Percentiles rank a stretch among this genome's conserved stretches.
phyloP scores from a whole-genome alignment of 2,797 vertebrate species.

The Cetoscarus ocellatus region DNA sequence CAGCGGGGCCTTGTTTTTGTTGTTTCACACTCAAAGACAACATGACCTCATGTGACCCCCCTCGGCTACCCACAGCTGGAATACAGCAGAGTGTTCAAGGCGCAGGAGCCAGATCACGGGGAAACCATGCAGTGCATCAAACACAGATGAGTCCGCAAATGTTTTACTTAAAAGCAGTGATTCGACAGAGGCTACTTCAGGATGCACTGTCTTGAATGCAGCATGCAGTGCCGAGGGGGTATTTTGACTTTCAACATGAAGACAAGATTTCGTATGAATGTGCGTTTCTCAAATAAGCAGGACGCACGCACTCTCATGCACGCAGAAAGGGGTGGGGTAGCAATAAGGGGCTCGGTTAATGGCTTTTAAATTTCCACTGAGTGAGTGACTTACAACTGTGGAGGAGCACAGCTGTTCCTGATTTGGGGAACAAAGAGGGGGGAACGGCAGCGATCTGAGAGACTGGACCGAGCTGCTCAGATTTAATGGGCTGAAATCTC shows the following conservation, averaged over 20 bases:
- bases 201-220: slow-evolving; percentile 26
- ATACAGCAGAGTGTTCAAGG: slow-evolving; percentile 39
- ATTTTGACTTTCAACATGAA: slow-evolving; percentile 46
- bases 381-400: slow-evolving; percentile 85
- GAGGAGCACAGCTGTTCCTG: slow-evolving; percentile 86
- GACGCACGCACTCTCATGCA: slow-evolving; percentile 25
- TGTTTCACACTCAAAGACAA: slow-evolving; percentile 76
- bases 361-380: slow-evolving; percentile 85
- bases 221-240: slow-evolving; percentile 12
- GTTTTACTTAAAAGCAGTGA: slow-evolving; percentile 40
- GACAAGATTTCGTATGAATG: slow-evolving; percentile 33
- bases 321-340: slow-evolving; percentile 68
- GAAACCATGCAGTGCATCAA: not conserved
- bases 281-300: slow-evolving; percentile 56
- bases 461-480: slow-evolving; percentile 73
- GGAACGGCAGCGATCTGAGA: slow-evolving; percentile 79
- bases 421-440: slow-evolving; percentile 83
- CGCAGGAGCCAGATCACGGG: slow-evolving; percentile 27
- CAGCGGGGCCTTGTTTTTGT: slow-evolving; percentile 77
- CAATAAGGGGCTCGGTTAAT: slow-evolving; percentile 78
- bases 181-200: slow-evolving; percentile 37
- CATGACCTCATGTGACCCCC: slow-evolving; percentile 72
- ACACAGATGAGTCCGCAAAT: slow-evolving; percentile 11
- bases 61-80: slow-evolving; percentile 38
- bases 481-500: slow-evolving; percentile 80